These are phyloP conservation scores for Mythimna albipuncta DNA, from an alignment of 2,888 invertebrate species.

Conservation along the genomic window DNA sequence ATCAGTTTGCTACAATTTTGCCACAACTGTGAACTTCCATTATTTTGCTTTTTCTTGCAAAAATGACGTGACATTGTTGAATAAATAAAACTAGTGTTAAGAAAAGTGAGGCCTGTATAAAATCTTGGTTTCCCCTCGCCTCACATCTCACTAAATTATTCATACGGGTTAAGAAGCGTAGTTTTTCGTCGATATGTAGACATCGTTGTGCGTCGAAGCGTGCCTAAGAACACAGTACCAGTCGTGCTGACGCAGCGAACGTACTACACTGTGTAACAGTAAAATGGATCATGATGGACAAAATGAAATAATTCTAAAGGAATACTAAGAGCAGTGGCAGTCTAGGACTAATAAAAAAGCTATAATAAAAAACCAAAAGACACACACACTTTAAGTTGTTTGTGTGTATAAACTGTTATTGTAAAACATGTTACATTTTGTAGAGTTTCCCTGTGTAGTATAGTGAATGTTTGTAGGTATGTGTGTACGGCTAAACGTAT, in stretches of 20 bases:
- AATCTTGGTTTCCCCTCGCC: background rate
- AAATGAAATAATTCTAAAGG: background rate
- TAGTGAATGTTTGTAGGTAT: no score
- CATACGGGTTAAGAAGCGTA: constrained; percentile 1
- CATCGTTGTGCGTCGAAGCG: constrained; percentile 18
- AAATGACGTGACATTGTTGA: background rate
- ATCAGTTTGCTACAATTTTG: no score
- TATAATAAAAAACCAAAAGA: no score
- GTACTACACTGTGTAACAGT: constrained; percentile 5
- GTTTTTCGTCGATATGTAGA: constrained; percentile 8
- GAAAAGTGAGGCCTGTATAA: background rate
- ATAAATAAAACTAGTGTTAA: background rate
- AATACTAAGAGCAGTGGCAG: no score
- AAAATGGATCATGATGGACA: background rate
- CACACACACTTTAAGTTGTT: no score
- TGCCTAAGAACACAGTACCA: constrained; percentile 11
- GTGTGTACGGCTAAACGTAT: no score
- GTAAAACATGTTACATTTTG: no score
- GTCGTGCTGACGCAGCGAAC: constrained; percentile 30
- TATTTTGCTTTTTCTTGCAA: no score
- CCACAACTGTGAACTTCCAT: background rate
- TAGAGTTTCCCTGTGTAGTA: no score
- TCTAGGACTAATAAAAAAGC: no score
- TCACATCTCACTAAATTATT: constrained; percentile 15
- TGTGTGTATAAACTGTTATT: no score